Evolutionary conservation across 2,113 vertebrate species (phyloP).

Genomic region (Galemys pyrenaicus): DNA sequence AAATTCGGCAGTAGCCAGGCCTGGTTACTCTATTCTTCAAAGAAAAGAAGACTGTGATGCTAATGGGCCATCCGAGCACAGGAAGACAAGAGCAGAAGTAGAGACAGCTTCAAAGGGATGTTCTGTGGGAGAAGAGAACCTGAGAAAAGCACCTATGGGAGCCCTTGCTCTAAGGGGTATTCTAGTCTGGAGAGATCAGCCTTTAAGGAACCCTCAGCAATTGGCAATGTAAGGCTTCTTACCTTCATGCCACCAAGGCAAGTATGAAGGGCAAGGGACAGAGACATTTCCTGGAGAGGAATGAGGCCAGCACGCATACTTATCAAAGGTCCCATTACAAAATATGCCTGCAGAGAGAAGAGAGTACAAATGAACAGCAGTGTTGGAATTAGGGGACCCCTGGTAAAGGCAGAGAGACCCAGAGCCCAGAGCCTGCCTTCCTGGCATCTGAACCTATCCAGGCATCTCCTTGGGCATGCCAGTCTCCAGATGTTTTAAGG

Average conservation of each 20-base stretch:
- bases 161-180: background rate
- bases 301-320: slow-evolving; percentile 94
- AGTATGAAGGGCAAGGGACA: slow-evolving; percentile 93
- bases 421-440: background rate
- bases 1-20: background rate
- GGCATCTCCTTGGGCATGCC: background rate
- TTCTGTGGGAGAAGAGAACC: background rate
- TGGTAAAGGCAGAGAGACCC: background rate
- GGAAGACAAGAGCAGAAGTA: background rate
- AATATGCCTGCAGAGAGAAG: slow-evolving; percentile 84
- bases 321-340: slow-evolving; percentile 94
- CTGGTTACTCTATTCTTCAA: background rate
- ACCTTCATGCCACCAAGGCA: slow-evolving; percentile 92
- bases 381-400: background rate
- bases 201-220: background rate
- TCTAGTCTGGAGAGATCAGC: background rate
- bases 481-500: background rate
- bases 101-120: background rate
- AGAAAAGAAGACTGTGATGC: background rate
- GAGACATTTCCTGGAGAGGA: slow-evolving; percentile 94
- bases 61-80: background rate
- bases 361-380: background rate
- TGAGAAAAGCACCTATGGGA: background rate
- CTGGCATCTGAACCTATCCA: background rate
- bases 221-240: slow-evolving; percentile 21